Evolutionary conservation across 2,888 invertebrate species (phyloP).

Genomic region (Cerceris ruficornis): DNA sequence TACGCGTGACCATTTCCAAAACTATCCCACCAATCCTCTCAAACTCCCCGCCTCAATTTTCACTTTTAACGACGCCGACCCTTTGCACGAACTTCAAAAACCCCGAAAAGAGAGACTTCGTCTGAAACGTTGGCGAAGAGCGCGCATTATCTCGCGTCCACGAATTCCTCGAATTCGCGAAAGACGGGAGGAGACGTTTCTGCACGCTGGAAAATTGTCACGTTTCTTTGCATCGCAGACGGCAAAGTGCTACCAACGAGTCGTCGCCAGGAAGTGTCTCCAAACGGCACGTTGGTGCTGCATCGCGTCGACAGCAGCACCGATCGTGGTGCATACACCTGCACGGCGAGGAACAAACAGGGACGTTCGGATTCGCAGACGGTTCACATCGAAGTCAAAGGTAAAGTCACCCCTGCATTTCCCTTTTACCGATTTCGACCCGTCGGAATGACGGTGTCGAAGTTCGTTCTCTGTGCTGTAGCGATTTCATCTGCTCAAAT

Average conservation of each 20-base stretch:
- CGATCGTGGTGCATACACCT: conserved; percentile 95
- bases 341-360: conserved; percentile 93
- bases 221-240: conserved; percentile 83
- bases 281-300: conserved; percentile 93
- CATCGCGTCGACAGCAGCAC: conserved; percentile 92
- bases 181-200: too few relatives aligned
- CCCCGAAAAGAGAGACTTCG: too few relatives aligned
- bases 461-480: neutral
- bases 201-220: conserved; percentile 2
- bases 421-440: neutral
- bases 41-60: too few relatives aligned
- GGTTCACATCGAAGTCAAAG: conserved; percentile 82
- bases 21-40: too few relatives aligned
- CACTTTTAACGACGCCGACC: too few relatives aligned
- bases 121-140: too few relatives aligned
- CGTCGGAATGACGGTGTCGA: neutral
- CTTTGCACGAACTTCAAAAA: too few relatives aligned
- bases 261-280: conserved; percentile 92
- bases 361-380: conserved; percentile 88
- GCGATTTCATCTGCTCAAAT: conserved; percentile 33
- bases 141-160: too few relatives aligned
- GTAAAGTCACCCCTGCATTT: conserved; percentile 70
- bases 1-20: too few relatives aligned
- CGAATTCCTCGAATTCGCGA: too few relatives aligned
- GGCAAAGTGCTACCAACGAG: conserved; percentile 93